phyloP scores from a whole-genome alignment of 2,888 invertebrate genomes.

The Apamea monoglypha region DNA sequence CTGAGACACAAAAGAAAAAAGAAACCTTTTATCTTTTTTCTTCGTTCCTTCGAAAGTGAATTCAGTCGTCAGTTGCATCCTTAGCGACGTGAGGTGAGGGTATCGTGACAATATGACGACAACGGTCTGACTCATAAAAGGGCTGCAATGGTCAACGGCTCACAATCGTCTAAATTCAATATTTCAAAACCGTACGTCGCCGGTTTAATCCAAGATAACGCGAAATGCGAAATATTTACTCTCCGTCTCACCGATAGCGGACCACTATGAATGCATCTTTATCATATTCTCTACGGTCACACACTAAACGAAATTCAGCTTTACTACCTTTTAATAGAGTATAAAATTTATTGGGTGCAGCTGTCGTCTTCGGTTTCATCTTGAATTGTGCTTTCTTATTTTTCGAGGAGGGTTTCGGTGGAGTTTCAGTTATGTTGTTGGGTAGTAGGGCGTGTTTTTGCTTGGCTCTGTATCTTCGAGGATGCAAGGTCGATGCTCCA shows the following conservation, averaged over 20 bases:
- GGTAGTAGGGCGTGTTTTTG: slow-evolving; percentile 68
- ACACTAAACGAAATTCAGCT: slow-evolving; percentile 58
- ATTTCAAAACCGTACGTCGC: slow-evolving; percentile 80
- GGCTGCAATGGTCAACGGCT: slow-evolving; percentile 69
- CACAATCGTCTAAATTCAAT: slow-evolving; percentile 83
- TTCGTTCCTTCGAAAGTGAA: slow-evolving; percentile 57
- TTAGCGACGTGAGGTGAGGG: slow-evolving; percentile 16
- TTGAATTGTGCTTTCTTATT: slow-evolving; percentile 89
- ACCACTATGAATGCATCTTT: slow-evolving; percentile 87
- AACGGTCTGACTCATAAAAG: slow-evolving; percentile 60
- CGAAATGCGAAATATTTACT: slow-evolving; percentile 88
- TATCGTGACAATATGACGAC: slow-evolving; percentile 8
- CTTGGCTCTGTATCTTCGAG: slow-evolving; percentile 67
- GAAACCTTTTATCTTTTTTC: slow-evolving; percentile 42
- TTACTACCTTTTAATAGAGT: slow-evolving; percentile 69
- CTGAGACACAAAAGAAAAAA: slow-evolving; percentile 56
- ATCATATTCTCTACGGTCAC: slow-evolving; percentile 71
- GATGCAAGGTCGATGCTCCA: slow-evolving; percentile 89
- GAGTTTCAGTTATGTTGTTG: slow-evolving; percentile 76
- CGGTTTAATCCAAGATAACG: slow-evolving; percentile 86
- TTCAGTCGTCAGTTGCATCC: slow-evolving; percentile 40
- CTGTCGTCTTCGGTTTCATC: slow-evolving; percentile 88
- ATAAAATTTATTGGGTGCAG: slow-evolving; percentile 70
- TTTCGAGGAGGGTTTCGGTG: slow-evolving; percentile 75
- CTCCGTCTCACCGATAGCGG: slow-evolving; percentile 85